Percentiles rank a stretch among this genome's conserved stretches.
Evolutionary conservation across 2,888 invertebrate species (phyloP).

Genomic region (Drosophila aldrichi): DNA sequence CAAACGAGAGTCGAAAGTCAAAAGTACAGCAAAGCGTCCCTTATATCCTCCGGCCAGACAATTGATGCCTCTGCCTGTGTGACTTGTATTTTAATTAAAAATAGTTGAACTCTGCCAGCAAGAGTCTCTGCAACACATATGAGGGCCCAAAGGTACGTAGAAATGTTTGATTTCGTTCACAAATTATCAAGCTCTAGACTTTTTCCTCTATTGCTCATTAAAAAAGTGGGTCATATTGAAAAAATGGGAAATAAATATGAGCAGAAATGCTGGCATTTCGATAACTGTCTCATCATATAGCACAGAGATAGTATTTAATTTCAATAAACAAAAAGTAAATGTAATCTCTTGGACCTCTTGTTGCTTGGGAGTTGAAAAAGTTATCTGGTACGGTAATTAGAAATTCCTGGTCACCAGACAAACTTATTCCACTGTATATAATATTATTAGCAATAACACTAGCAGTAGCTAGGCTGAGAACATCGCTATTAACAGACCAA

Average conservation of each 20-base stretch:
- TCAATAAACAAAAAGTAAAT: too few relatives aligned
- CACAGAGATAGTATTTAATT: too few relatives aligned
- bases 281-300: too few relatives aligned
- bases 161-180: constrained; percentile 8
- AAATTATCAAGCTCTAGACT: neutral
- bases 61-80: constrained; percentile 41
- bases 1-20: constrained; percentile 13
- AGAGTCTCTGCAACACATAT: neutral
- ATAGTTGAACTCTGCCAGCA: constrained; percentile 4
- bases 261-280: too few relatives aligned
- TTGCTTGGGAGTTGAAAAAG: too few relatives aligned
- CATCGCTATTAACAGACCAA: neutral
- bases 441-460: too few relatives aligned
- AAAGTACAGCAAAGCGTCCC: constrained; percentile 39
- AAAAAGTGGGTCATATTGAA: neutral
- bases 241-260: neutral
- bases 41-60: constrained; percentile 25
- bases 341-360: too few relatives aligned
- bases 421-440: too few relatives aligned
- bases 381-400: too few relatives aligned
- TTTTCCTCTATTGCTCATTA: neutral
- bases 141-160: constrained; percentile 9
- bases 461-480: neutral
- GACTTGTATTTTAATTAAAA: constrained; percentile 61
- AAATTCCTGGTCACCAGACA: too few relatives aligned